Base-by-base conservation (phyloP, 2,113 vertebrate genomes). In the Orcinus orca region DNA sequence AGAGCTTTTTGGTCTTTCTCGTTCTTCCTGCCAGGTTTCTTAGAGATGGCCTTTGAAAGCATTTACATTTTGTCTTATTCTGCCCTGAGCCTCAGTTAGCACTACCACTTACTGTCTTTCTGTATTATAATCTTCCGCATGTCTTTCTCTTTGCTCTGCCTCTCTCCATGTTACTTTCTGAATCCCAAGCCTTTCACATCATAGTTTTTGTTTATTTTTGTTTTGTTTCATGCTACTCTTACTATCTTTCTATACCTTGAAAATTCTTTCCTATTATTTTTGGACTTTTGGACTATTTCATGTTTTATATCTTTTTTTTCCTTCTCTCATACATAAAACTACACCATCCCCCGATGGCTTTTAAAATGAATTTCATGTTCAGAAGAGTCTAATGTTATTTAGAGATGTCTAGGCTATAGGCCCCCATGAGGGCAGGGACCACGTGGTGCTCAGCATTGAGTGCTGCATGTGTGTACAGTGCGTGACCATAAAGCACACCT, bases 391-490 rank as follows among this genome's bases (percentile, higher is more conserved):
- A 80, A 12, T 36, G 26, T 67, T 60, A 41, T n/a, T 25, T 82
- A 47, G 23, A 41, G 36, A 31, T 38, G 11, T 6, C 11, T 74
- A 60, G 47, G 47, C 44, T 18, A 13, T 14, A 31, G 50, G n/a
- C 5, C 53, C 65, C 29, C 44, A 6, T 1, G 13, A 71, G 14
- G 58, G 2, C 36, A 60, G 80, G 44, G 23, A 41, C 8, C 11
- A 0, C 0, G 0, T 13, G n/a, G 2, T 10, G 29, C 15, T 80
- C 2, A 44, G 25, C 36, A 3, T 3, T 29, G 36, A 88, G n/a
- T 41, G 20, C 79, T 33, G 13, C 38, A 15, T n/a, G 18, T 26
- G 21, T 41, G 7, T 20, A 5, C 2, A 1, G 21, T 8, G 47
- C 12, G 13, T 41, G 17, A 60, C 14, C 65, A 38, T 7, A 31